Evolutionary conservation across 2,888 invertebrate genomes (phyloP), one percentile per base, ranked within the genome.

Genomic region (Hypena proboscidalis): DNA sequence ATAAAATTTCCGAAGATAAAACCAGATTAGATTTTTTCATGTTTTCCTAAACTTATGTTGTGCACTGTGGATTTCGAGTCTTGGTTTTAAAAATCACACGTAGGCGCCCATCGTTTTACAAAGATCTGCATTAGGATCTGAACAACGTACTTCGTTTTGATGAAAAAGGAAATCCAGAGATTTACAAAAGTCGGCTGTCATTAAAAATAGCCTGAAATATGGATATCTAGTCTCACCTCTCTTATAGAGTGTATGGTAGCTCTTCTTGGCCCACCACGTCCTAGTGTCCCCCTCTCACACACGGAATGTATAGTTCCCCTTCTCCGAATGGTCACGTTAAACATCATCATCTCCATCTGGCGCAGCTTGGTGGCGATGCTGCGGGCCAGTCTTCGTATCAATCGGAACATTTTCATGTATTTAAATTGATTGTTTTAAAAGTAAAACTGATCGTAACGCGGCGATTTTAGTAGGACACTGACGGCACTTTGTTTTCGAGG

Each of bases 161-260:
- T n/a, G n/a, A n/a, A n/a, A n/a, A n/a, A n/a, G n/a, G n/a, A n/a
- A n/a, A n/a, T n/a, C n/a, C n/a, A n/a, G n/a, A n/a, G n/a, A n/a
- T n/a, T n/a, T n/a, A n/a, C n/a, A n/a, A n/a, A n/a, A n/a, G n/a
- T n/a, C n/a, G n/a, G n/a, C n/a, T n/a, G n/a, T n/a, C n/a, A n/a
- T n/a, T n/a, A n/a, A n/a, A n/a, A n/a, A n/a, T n/a, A n/a, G n/a
- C n/a, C n/a, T n/a, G n/a, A n/a, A n/a, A n/a, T n/a, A n/a, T n/a
- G n/a, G n/a, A n/a, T n/a, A n/a, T 31, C 5, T 20, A 4, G 25
- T 41, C 85, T 85, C 74, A 90, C 90, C 88, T 85, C 85, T 17
- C 76, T 74, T 43, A 88, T 68, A 7, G 85, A 85, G 54, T 88
- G 85, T 40, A 89, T 73, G 4, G 87, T 85, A 7, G 74, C 73